phyloP scores from a whole-genome alignment of 2,888 invertebrate species.

The Eilema griseolum region DNA sequence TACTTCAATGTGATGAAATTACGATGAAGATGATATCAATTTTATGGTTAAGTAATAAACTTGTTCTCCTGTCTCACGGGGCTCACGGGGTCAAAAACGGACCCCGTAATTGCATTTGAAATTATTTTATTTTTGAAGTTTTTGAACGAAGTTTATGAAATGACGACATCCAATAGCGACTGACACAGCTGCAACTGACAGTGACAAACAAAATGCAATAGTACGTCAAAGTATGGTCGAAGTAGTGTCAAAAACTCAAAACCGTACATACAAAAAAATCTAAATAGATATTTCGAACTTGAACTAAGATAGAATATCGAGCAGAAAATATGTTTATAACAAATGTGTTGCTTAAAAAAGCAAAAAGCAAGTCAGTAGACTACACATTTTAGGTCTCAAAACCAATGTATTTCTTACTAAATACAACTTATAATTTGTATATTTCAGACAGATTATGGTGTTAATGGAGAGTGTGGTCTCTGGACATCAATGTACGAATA shows the following conservation, averaged over 20 bases:
- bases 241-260: neutral
- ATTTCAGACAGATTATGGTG: conserved; percentile 91
- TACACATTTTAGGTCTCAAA: neutral
- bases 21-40: too few species aligned
- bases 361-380: conserved; percentile 91
- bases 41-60: neutral
- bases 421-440: neutral
- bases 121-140: too few species aligned
- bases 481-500: conserved; percentile 89
- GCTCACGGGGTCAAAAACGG: too few species aligned
- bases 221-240: too few species aligned
- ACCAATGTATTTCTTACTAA: neutral
- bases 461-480: conserved; percentile 92
- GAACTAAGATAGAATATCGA: neutral
- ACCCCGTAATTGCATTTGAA: neutral
- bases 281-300: too few species aligned
- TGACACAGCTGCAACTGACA: neutral
- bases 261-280: too few species aligned
- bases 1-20: too few species aligned
- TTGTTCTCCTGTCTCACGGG: too few species aligned
- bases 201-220: neutral
- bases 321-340: conserved; percentile 89
- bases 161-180: neutral
- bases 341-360: conserved; percentile 89
- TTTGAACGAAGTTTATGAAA: neutral